phyloP scores from a whole-genome alignment of 30 jellyfish, hydroid and myxozoan species.

The Turritopsis dohrnii region DNA sequence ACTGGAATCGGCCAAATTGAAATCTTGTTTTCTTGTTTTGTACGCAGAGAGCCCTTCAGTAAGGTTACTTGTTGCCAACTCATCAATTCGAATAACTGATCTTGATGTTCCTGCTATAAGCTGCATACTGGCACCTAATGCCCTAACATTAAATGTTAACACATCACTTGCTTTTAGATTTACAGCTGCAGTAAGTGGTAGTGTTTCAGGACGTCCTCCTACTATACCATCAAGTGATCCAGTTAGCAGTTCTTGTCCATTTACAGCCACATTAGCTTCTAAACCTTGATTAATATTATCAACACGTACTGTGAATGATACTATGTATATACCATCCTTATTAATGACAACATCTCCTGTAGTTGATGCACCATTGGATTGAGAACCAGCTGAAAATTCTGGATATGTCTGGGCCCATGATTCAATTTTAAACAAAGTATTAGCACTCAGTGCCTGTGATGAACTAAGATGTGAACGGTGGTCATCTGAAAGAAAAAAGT shows the following conservation, averaged over 20 bases:
- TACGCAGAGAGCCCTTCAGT: constrained; percentile 1
- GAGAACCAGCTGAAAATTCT: constrained; percentile 9
- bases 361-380: constrained; percentile 4
- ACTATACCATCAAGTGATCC: constrained; percentile 6
- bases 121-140: constrained; percentile 13
- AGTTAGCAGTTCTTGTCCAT: constrained; percentile 31
- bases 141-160: constrained; percentile 40
- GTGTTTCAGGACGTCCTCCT: constrained; percentile 7
- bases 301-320: constrained; percentile 44
- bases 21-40: not conserved
- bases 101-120: constrained; percentile 56
- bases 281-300: constrained; percentile 22
- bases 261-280: constrained; percentile 38
- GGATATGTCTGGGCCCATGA: not conserved
- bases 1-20: not conserved
- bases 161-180: constrained; percentile 47
- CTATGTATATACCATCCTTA: constrained; percentile 52
- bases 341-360: not conserved
- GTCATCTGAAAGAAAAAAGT: not conserved
- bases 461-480: constrained; percentile 12
- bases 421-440: not conserved
- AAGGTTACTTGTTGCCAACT: constrained; percentile 11
- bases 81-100: constrained; percentile 54
- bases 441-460: not conserved
- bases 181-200: constrained; percentile 57